Base-by-base conservation (phyloP, 30 jellyfish, hydroid and myxozoan species). In the Aurelia coerulea region DNA sequence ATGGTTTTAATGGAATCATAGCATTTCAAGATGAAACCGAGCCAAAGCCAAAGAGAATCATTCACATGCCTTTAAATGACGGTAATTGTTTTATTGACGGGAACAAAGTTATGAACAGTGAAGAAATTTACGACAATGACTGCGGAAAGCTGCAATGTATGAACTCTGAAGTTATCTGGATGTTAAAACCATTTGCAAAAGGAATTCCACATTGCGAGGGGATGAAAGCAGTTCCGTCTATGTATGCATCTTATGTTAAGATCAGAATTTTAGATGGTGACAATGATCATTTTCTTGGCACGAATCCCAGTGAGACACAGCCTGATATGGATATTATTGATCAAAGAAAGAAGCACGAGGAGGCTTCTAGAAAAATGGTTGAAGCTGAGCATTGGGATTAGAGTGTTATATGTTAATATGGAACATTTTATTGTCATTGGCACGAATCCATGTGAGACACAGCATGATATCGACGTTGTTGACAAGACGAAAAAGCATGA, bases 201-300 rank as follows among this genome's bases (percentile, higher is more conserved):
- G 50, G 77, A 15, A 32, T 80, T 63, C 90, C 90, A 2, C 81
- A 51, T n/a, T 80, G 90, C 19, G 90, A 80, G 29, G 90, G 90
- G 7, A 50, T 50, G 17, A 65, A 65, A 35, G 66, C 82, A 59
- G 50, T 80, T 17, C 90, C 90, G 35, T 80, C 90, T 2, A 67
- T 80, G 82, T 80, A 59, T 53, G 15, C 67, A 19, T 65, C 90
- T 4, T 80, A 80, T 51, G 52, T 64, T 14, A 65, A 65, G 51
- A 80, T 80, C 37, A 80, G 56, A 68, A 73, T 65, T 37, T 71
- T 65, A 14, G 81, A 32, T 19, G 89, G 63, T 63, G 79, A 77
- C 11, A 5, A 2, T 1, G 89, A 63, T 2, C 51, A 56, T 19
- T 12, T 56, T 1, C 37, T n/a, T 29, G 29, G 37, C 5, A 50